Conservation (phyloP, 2,888 invertebrate species). For the Clanis bilineata region DNA sequence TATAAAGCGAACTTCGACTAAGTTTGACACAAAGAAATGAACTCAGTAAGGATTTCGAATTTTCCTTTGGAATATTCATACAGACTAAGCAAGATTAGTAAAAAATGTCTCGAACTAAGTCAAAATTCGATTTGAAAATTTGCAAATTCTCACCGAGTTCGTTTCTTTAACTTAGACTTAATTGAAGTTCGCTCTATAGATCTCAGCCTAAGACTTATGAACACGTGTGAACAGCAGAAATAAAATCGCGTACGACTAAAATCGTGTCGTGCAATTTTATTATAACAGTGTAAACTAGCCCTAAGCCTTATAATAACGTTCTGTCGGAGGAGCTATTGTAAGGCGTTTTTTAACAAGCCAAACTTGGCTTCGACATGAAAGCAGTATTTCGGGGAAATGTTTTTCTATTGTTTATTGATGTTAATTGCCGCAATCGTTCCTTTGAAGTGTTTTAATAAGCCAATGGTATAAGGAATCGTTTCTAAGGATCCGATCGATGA, state of each 20-base stretch:
- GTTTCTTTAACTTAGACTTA: too few relatives aligned
- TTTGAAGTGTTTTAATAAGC: neutral
- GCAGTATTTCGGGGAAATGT: neutral
- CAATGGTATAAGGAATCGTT: neutral
- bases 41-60: too few relatives aligned
- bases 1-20: too few relatives aligned
- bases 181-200: too few relatives aligned
- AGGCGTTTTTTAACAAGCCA: conserved; percentile 8
- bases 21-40: too few relatives aligned
- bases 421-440: neutral
- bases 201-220: too few relatives aligned
- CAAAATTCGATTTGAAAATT: too few relatives aligned
- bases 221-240: neutral
- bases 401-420: neutral
- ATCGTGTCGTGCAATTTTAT: neutral
- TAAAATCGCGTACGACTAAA: neutral
- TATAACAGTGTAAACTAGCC: neutral
- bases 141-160: too few relatives aligned
- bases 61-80: too few relatives aligned
- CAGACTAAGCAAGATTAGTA: too few relatives aligned
- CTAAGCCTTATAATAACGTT: neutral
- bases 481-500: too few relatives aligned
- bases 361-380: neutral
- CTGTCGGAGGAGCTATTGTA: neutral
- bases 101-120: too few relatives aligned